Conservation (phyloP, 1,140 invertebrate genomes). For the Aphis craccivora region DNA sequence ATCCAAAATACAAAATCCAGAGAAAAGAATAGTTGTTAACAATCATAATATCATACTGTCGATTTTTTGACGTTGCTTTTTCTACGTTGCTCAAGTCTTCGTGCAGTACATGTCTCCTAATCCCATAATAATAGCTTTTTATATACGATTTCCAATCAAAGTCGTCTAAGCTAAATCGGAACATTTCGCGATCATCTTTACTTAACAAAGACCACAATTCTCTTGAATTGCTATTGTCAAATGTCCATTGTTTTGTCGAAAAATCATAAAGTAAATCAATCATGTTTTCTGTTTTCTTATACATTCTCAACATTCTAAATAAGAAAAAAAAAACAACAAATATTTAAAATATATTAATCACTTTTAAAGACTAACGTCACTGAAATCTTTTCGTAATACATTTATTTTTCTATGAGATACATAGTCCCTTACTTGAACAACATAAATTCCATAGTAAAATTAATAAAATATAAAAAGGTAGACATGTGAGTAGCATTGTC, state of each 20-base stretch:
- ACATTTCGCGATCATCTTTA: neutral
- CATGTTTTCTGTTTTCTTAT: neutral
- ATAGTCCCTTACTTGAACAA: no score
- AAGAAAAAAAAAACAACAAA: neutral
- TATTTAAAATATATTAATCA: neutral
- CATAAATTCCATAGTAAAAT: no score
- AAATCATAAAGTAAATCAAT: neutral
- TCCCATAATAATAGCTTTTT: slow-evolving; percentile 7
- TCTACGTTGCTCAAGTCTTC: neutral
- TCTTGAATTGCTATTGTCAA: neutral
- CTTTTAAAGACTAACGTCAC: neutral
- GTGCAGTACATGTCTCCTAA: neutral
- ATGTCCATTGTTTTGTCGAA: neutral
- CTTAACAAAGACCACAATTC: neutral
- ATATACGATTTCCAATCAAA: neutral
- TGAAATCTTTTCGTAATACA: no score
- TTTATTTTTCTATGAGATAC: no score
- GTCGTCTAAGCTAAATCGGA: neutral
- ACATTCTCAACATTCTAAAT: neutral
- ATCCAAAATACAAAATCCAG: neutral
- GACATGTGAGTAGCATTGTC: no score
- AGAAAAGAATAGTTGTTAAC: neutral
- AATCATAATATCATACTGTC: neutral
- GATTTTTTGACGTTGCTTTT: neutral
- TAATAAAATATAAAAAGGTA: no score